These are phyloP conservation scores for Holacanthus passer DNA, from an alignment of 2,113 vertebrate genomes.

Conservation along the genomic window DNA sequence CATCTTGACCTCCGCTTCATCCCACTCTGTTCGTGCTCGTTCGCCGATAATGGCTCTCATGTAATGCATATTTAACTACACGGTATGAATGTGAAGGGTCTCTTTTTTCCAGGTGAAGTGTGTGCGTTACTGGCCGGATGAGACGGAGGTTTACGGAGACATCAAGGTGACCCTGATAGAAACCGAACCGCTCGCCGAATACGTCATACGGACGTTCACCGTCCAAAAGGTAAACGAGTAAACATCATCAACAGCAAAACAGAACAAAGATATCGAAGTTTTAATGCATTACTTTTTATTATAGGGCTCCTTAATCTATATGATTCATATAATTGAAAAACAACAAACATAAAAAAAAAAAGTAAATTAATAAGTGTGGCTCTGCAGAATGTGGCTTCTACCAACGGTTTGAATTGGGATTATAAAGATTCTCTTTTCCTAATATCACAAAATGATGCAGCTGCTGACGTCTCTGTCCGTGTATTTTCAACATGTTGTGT, in stretches of 20 bases:
- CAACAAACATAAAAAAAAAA: too few relatives aligned
- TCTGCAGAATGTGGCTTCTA: too few relatives aligned
- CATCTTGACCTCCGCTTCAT: slow-evolving; percentile 1
- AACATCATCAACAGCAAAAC: background rate
- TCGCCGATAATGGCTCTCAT: background rate
- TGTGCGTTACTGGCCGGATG: slow-evolving; percentile 97
- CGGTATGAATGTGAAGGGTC: background rate
- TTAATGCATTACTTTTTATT: too few relatives aligned
- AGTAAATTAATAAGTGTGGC: too few relatives aligned
- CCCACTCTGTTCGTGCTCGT: background rate
- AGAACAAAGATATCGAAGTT: background rate
- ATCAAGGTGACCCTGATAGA: slow-evolving; percentile 98
- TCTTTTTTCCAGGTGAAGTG: slow-evolving; percentile 94
- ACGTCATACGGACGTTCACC: slow-evolving; percentile 96
- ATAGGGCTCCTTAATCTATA: too few relatives aligned
- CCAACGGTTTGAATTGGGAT: slow-evolving; percentile 8
- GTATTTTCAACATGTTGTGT: background rate
- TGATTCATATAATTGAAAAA: too few relatives aligned
- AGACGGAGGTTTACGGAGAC: slow-evolving; percentile 95
- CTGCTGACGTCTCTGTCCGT: background rate
- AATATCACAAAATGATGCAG: background rate
- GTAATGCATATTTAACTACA: slow-evolving; percentile 1
- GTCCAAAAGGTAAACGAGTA: slow-evolving; percentile 92
- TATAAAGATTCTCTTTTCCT: background rate
- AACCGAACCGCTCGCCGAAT: slow-evolving; percentile 95